Evolutionary conservation across 2,797 vertebrate genomes (phyloP), one percentile per base, ranked within the genome.

Genomic region (Natrix natrix): DNA sequence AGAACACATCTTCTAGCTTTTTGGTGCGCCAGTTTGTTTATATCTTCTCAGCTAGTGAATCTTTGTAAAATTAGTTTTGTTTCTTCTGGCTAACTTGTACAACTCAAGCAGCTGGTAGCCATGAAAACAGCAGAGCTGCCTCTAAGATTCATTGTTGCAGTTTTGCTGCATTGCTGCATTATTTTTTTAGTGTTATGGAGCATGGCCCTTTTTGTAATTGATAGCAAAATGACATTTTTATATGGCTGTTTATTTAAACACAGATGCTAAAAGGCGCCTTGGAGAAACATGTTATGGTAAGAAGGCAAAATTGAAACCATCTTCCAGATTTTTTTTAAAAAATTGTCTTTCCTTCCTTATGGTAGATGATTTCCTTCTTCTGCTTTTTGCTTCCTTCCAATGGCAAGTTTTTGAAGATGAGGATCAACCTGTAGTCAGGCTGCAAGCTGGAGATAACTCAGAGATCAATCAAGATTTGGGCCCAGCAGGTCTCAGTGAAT

Each of bases 341-440:
- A 22, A 74, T 4, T 3, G 12, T 54, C 78, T 48, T 16, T 57
- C 8, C 57, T 90, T 43, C 60, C 74, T 43, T 8, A 88, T 91
- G 93, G 48, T 94, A 98, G 98, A 97, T 10, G 98, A 98, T 95
- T 97, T 98, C 93, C 93, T 98, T 93, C 97, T 98, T 96, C 94
- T 98, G 96, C 96, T 98, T 92, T 97, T 97, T 93, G 97, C 98
- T 0, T 98, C 98, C 89, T 97, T 98, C 92, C 98, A 98, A 97
- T 97, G 98, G 98, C 98, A 98, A 87, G 98, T 98, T 54, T 98
- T 98, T 92, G 96, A 98, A 94, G 98, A 98, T 86, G 97, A 98
- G 96, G 98, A 98, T 93, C 97, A 96, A 14, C 97, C 96, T 0
- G 95, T 89, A 0, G 93, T 97, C 61, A 97, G 98, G n/a, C 93